Conservation (phyloP, 2,113 vertebrate species). For the Anarrhichthys ocellatus region DNA sequence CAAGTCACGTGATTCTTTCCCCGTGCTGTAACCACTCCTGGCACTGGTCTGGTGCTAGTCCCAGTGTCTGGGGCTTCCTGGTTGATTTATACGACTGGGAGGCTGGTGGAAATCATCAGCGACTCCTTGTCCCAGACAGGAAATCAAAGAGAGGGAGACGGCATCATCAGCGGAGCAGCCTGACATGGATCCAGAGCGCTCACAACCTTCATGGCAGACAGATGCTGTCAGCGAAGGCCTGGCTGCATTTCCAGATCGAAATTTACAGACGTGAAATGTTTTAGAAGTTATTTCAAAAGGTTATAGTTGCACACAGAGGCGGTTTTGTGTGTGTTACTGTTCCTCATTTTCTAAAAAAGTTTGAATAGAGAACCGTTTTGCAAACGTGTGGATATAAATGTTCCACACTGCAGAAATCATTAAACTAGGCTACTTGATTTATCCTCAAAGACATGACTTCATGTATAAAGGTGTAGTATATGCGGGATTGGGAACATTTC, state of each 20-base stretch:
- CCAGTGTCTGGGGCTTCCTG: conserved; percentile 47
- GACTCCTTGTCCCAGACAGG: conserved; percentile 72
- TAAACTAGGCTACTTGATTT: too few species aligned
- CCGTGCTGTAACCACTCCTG: conserved; percentile 79
- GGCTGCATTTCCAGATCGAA: conserved; percentile 2
- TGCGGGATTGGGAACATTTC: too few species aligned
- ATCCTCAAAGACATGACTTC: too few species aligned
- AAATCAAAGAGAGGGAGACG: conserved; percentile 73
- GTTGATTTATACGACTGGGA: conserved; percentile 72
- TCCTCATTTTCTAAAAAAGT: background rate
- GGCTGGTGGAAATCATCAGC: conserved; percentile 71
- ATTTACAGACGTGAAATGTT: conserved; percentile 29
- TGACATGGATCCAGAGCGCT: conserved; percentile 65
- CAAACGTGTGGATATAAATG: background rate
- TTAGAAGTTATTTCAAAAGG: background rate
- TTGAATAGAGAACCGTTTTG: background rate
- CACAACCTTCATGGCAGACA: conserved; percentile 36
- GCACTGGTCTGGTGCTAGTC: conserved; percentile 25
- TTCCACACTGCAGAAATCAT: too few species aligned
- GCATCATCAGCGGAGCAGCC: conserved; percentile 69
- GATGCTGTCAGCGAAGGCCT: conserved; percentile 25
- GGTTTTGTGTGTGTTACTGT: background rate
- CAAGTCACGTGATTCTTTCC: conserved; percentile 67
- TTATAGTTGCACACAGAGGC: background rate
- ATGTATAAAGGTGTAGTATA: too few species aligned